A percentile compares a stretch with the other conserved stretches of the same genome.
These are phyloP conservation scores for Myxocyprinus asiaticus DNA, from an alignment of 2,113 vertebrate species.

Conservation along the genomic window DNA sequence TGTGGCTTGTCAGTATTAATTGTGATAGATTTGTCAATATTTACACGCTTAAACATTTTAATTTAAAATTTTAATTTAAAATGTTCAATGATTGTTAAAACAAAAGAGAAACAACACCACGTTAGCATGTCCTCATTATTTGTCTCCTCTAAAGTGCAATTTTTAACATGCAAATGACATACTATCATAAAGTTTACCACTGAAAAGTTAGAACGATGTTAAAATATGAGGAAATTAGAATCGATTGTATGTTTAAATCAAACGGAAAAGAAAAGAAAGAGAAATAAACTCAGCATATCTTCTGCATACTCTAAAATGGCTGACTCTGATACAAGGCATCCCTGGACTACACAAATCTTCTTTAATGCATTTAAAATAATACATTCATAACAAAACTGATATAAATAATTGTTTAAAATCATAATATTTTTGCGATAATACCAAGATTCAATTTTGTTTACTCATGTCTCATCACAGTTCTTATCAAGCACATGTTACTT, in stretches of 20 bases:
- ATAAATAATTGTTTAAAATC: neutral
- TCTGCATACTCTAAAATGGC: slow-evolving; percentile 39
- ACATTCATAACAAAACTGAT: neutral
- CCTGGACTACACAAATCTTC: neutral
- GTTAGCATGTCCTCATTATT: neutral
- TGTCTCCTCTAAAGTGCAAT: neutral
- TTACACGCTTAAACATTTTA: neutral
- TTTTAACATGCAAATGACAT: neutral
- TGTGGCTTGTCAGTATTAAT: neutral
- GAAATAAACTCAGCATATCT: no score
- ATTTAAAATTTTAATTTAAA: neutral
- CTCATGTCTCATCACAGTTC: neutral
- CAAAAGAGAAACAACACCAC: neutral
- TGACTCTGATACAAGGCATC: neutral
- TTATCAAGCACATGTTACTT: slow-evolving; percentile 38
- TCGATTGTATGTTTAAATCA: neutral
- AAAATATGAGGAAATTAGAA: neutral
- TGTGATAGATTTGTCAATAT: neutral
- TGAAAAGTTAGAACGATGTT: neutral
- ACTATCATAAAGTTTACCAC: neutral
- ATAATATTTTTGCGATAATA: neutral
- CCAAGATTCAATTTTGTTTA: neutral
- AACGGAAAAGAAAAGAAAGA: neutral
- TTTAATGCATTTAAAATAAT: neutral
- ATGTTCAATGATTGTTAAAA: neutral